Conservation (phyloP, 2,797 vertebrate genomes). For the Chromobotia macracanthus region DNA sequence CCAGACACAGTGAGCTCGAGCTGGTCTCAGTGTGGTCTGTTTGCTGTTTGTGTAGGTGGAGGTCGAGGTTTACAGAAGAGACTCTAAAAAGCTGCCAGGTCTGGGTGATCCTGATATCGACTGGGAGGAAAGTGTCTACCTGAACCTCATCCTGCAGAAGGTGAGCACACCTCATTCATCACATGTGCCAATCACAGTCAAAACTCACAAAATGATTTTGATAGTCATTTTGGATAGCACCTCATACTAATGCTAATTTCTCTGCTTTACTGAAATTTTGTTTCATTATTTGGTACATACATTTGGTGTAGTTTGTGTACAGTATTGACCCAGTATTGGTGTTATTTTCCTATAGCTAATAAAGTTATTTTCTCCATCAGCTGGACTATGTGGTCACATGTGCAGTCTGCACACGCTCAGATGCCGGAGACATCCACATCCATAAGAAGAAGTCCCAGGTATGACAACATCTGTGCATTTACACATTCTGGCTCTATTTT, state of each 20-base stretch:
- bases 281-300: no score
- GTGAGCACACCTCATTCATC: conserved; percentile 66
- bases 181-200: background rate
- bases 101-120: conserved; percentile 96
- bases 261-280: no score
- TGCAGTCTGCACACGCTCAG: conserved; percentile 93
- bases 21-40: no score
- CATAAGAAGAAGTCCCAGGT: conserved; percentile 98
- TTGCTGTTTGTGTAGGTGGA: conserved; percentile 80
- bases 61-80: conserved; percentile 94
- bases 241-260: no score
- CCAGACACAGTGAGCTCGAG: no score
- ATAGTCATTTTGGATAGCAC: no score
- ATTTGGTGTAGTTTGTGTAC: no score
- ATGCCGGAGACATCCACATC: conserved; percentile 96
- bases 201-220: background rate
- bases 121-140: conserved; percentile 98
- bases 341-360: background rate
- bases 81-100: conserved; percentile 97
- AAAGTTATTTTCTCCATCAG: conserved; percentile 70
- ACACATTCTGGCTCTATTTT: no score
- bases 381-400: conserved; percentile 97
- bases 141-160: conserved; percentile 97
- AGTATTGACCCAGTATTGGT: background rate
- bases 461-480: conserved; percentile 47